Evolutionary conservation across 1,140 invertebrate genomes (phyloP), one percentile per base, ranked within the genome.

Genomic region (Macrostomum lignano): DNA sequence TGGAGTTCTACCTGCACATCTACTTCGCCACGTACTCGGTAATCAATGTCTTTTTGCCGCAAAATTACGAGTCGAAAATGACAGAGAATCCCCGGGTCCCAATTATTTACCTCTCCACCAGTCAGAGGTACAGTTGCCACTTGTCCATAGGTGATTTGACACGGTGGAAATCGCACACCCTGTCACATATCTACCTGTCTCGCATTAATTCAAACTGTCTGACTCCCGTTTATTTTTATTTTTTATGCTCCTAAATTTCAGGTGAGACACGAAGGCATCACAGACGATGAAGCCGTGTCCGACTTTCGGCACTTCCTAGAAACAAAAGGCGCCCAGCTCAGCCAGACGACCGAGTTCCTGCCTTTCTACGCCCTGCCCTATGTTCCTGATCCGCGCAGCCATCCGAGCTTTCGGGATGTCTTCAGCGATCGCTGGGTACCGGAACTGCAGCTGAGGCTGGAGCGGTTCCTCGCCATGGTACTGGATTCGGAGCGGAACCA

Each of bases 301-400:
- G 49, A 56, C 22, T 61, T 67, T 36, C 56, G 62, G 38, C 45
- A 45, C 19, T 68, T 61, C 43, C 43, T 68, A 7, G 60, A 60
- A 39, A 61, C 53, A 1, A 49, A 55, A 41, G 64, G 65, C 31
- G 47, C 54, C 6, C 46, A 54, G 24, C 51, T 66, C 10, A 64
- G 63, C 32, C 49, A 62, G 32, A 63, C 63, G 25, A 54, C 52
- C 33, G 63, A 67, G 40, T 62, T 66, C 35, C 42, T 65, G 33
- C 57, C 61, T 5, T 66, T 57, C 41, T 68, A 65, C 44, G 65
- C 65, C 21, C 42, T 68, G 17, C 65, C 65, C 0, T 67, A 62
- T 44, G 59, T 67, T 13, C 50, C 55, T 21, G 55, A 63, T 42
- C 63, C 65, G n/a, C 51, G 54, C 36, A 40, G 51, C 17, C 63